Base-by-base conservation (phyloP, 2,113 vertebrate species). In the Xenopus tropicalis region DNA sequence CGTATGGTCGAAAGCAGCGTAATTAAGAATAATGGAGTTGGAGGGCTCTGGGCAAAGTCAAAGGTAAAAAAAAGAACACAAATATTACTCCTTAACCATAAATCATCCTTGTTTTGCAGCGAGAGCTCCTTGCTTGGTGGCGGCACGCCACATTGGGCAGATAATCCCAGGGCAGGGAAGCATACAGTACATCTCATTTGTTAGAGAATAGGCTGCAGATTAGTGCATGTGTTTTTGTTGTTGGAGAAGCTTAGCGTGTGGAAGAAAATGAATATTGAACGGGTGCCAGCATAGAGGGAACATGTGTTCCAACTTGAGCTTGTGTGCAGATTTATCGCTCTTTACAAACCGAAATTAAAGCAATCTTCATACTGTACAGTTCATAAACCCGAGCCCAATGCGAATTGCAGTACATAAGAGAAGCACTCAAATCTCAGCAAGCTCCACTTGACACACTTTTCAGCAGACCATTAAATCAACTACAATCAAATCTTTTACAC, bases 401-500 rank as follows among this genome's bases (percentile, higher is more conserved):
- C 69, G 72, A 76, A 76, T 66, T 76, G 65, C 58, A 25, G 16
- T 56, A 56, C 43, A 56, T 61, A 67, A 67, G 63, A 74, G 71
- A 57, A 67, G 37, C 58, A 69, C 73, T 76, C 48, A 20, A 69
- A 74, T 61, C 72, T 66, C 65, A 61, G 65, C 61, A 52, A 63
- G 66, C 66, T 76, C 66, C 66, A 76, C 73, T 76, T 76, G 73
- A 76, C 73, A 76, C 66, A 76, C 66, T 76, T 37, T 74, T 63
- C 66, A 76, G 66, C 66, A 76, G 73, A 76, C 66, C 73, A 61
- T 76, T 76, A 76, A 69, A 69, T 76, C 73, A 69, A 54, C 73
- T 76, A 56, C 73, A 76, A 69, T 76, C 66, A 76, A 63, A 69
- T 76, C 58, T 75, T 62, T 76, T 51, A 76, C 66, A 63, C 29